Base-by-base conservation (phyloP, 2,888 invertebrate genomes). In the Allygus modestus region DNA sequence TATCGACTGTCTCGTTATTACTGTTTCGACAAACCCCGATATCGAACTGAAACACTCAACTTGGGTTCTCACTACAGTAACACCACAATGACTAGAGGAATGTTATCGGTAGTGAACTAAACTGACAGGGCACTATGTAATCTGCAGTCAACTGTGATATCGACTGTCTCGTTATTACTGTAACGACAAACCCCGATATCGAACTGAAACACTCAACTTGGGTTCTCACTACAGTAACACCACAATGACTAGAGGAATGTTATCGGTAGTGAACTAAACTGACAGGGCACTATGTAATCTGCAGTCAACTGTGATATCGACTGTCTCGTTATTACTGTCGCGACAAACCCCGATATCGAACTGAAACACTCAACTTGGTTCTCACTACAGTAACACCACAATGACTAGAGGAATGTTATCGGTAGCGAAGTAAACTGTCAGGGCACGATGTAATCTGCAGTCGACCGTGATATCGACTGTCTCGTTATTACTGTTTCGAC, bases 1-100 rank as follows among this genome's bases (percentile, higher is more conserved):
- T 58, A 65, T 65, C 65, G 65, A 65, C 31, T 65, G 65, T 65
- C 17, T 15, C 65, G 65, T 28, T 31, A 12, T 65, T 65, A 9
- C n/a, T 17, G n/a, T n/a, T n/a, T 9, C 58, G 23, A 58, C 58
- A 58, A 58, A 65, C 26, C n/a, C 65, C 28, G 65, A 65, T 15
- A 65, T 65, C 31, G 1, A 4, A 65, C 12, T 65, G 65, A 28
- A 15, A 28, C 2, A 28, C 28, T 28, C 26, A 65, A 46, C 46
- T 12, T 17, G 46, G 12, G n/a, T 46, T 12, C 46, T 12, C 46
- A 46, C 46, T 17, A 23, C 54, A n/a, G 20, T 17, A 17, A 9
- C 2, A 15, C 51, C 2, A 4, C 2, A 11, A n/a, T n/a, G n/a
- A n/a, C n/a, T n/a, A n/a, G n/a, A n/a, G n/a, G n/a, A n/a, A 54